Conservation (phyloP, 2,797 vertebrate genomes). For the Eurystomus glaucurus region DNA sequence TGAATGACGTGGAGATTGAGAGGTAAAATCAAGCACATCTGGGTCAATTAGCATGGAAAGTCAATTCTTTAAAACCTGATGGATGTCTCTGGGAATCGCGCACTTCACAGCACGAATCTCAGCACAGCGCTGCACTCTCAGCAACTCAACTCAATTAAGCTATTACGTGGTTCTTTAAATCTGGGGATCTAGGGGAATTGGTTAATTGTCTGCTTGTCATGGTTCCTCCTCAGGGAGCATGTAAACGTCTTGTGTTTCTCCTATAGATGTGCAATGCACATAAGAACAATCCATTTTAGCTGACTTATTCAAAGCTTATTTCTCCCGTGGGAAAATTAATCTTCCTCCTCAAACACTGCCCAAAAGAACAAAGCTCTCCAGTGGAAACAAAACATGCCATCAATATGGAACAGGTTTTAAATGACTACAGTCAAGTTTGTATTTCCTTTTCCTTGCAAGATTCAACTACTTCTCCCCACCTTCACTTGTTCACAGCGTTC, state of each 20-base stretch:
- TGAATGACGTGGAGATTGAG: constrained; percentile 63
- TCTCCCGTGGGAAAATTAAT: constrained; percentile 78
- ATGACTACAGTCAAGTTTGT: not conserved
- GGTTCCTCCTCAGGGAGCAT: constrained; percentile 73
- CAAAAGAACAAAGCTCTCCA: constrained; percentile 45
- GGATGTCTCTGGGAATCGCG: constrained; percentile 67
- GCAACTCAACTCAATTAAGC: constrained; percentile 75
- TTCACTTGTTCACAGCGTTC: not conserved
- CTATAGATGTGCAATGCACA: constrained; percentile 45
- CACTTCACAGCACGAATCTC: constrained; percentile 72
- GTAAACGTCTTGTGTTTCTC: constrained; percentile 68
- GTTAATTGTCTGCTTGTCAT: constrained; percentile 76
- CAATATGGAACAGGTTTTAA: not conserved
- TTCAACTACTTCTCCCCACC: not conserved
- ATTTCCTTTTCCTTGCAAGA: constrained; percentile 25
- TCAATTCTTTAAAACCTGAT: constrained; percentile 73
- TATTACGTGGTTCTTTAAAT: constrained; percentile 74
- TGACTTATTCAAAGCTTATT: constrained; percentile 71
- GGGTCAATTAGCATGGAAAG: constrained; percentile 77
- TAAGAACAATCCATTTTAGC: constrained; percentile 61
- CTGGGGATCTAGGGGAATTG: constrained; percentile 45
- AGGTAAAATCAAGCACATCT: constrained; percentile 72
- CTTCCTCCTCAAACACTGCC: constrained; percentile 42
- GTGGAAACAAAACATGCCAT: constrained; percentile 19
- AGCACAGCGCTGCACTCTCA: constrained; percentile 39